Evolutionary conservation across 2,113 vertebrate genomes (phyloP).

Genomic region (Oreocharis arfaki): DNA sequence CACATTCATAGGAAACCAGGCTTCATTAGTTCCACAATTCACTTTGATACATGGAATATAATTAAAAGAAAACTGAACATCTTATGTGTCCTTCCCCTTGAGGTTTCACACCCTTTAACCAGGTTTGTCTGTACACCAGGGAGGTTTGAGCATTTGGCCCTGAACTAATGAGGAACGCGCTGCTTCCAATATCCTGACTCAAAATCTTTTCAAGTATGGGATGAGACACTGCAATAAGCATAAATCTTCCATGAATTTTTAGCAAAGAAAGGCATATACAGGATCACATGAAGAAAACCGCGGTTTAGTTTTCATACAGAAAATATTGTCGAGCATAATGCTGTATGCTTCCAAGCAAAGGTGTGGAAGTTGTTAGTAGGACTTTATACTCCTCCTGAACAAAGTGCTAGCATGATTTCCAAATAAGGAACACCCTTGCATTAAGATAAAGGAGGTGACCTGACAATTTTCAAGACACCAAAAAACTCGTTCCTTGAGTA

Average conservation of each 20-base stretch:
- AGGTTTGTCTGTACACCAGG: not conserved
- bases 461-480: not conserved
- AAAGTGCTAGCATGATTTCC: constrained; percentile 7
- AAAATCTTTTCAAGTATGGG: not conserved
- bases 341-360: not conserved
- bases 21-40: constrained; percentile 33
- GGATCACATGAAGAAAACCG: not conserved
- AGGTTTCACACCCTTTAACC: constrained; percentile 34
- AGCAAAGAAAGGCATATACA: not conserved
- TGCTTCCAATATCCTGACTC: not conserved
- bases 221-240: not conserved
- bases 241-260: not conserved
- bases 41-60: constrained; percentile 42
- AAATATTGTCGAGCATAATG: not conserved
- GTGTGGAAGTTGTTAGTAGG: not conserved
- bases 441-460: not conserved
- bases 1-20: constrained; percentile 44
- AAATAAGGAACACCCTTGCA: not conserved
- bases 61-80: constrained; percentile 51
- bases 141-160: constrained; percentile 5
- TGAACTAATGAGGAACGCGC: not conserved
- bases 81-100: constrained; percentile 38
- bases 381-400: not conserved
- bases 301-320: not conserved
- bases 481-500: not conserved